These are phyloP conservation scores for Sturnus vulgaris DNA, from an alignment of 2,113 vertebrate genomes.

Conservation along the genomic window DNA sequence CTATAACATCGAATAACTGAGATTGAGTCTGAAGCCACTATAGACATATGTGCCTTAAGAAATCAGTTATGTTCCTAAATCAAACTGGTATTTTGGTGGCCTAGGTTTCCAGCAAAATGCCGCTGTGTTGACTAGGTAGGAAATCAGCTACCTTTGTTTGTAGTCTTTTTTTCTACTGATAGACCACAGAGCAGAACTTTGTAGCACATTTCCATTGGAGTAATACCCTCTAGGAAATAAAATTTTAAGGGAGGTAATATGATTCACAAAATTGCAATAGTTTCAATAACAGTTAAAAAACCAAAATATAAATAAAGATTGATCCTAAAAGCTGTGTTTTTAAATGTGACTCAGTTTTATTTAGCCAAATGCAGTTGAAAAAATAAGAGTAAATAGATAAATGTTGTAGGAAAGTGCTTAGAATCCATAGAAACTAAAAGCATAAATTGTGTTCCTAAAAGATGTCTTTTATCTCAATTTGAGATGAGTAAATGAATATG, in stretches of 20 bases:
- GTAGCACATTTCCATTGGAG: not conserved
- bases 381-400: not conserved
- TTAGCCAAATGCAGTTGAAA: not conserved
- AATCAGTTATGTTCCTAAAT: not conserved
- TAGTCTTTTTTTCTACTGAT: not conserved
- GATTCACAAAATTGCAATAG: not conserved
- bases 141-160: not conserved
- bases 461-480: not conserved
- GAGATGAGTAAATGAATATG: not conserved
- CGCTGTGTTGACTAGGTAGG: not conserved
- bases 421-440: not conserved
- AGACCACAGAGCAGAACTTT: not conserved
- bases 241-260: not conserved
- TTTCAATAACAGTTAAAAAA: not conserved
- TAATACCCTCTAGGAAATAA: not conserved
- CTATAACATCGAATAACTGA: not conserved
- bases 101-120: not conserved
- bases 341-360: not conserved
- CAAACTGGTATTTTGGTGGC: not conserved
- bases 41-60: not conserved
- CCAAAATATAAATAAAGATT: not conserved
- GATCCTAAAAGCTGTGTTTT: not conserved
- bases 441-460: not conserved
- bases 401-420: not conserved
- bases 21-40: not conserved